Percentiles rank a stretch among this genome's conserved stretches.
Conservation (phyloP, 2,113 vertebrate species). For the Myanophis thanlyinensis region DNA sequence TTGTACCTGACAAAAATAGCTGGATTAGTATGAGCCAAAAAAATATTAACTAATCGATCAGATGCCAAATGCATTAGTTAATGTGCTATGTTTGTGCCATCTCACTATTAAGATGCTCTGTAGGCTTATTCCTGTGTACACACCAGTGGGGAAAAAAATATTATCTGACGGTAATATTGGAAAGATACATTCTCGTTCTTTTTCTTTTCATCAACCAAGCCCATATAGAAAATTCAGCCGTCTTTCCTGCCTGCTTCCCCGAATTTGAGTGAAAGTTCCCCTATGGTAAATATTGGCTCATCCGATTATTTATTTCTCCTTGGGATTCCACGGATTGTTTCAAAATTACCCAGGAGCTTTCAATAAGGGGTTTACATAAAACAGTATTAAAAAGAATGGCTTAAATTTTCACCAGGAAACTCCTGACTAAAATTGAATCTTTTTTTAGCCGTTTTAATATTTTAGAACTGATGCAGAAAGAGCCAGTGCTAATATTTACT, state of each 20-base stretch:
- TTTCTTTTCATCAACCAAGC: background rate
- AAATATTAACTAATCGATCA: background rate
- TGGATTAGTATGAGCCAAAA: background rate
- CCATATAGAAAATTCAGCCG: background rate
- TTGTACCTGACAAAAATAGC: background rate
- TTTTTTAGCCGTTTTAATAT: background rate
- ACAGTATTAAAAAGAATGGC: background rate
- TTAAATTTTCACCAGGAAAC: background rate
- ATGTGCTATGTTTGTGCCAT: background rate
- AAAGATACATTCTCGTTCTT: background rate
- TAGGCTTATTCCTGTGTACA: background rate
- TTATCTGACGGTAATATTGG: background rate
- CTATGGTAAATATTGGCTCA: background rate
- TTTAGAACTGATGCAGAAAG: background rate
- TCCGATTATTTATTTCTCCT: background rate
- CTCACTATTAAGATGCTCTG: background rate
- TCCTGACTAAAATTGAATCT: background rate
- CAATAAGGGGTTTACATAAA: background rate
- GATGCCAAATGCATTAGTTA: background rate
- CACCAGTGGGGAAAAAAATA: background rate
- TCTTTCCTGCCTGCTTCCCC: background rate
- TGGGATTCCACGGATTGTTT: background rate
- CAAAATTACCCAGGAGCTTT: background rate
- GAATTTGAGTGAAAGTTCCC: background rate
- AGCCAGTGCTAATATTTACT: background rate